Evolutionary conservation across 2,888 invertebrate genomes (phyloP).

Genomic region (Epistrophella euchroma): DNA sequence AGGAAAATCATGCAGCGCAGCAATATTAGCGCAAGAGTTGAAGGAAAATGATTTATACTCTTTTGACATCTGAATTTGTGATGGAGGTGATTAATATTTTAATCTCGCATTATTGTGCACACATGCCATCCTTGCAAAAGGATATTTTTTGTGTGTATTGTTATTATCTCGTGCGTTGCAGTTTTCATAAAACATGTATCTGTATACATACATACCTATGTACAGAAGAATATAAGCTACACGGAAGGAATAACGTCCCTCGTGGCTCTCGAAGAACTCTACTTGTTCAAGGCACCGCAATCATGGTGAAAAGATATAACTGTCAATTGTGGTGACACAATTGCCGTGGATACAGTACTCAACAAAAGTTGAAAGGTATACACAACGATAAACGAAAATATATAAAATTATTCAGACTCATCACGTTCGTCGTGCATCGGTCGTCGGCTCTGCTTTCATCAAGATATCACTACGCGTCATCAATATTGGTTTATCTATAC

Average conservation of each 20-base stretch:
- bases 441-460: not conserved
- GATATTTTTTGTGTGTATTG: not conserved
- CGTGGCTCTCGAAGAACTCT: not conserved
- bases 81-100: constrained; percentile 75
- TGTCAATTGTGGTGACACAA: constrained; percentile 20
- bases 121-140: constrained; percentile 17
- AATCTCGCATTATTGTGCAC: constrained; percentile 64
- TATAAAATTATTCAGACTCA: constrained; percentile 18
- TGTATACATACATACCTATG: not conserved
- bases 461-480: constrained; percentile 4
- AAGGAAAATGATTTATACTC: constrained; percentile 66
- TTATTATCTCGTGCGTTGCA: constrained; percentile 36
- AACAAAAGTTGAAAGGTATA: not conserved
- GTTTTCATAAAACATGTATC: not conserved
- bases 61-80: constrained; percentile 73
- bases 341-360: not conserved
- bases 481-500: not conserved
- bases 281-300: not conserved
- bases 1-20: constrained; percentile 46
- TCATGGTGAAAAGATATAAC: constrained; percentile 5
- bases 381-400: not conserved
- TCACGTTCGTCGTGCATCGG: not conserved
- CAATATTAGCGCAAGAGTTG: constrained; percentile 60
- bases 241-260: not conserved
- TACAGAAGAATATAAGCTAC: not conserved